These are phyloP conservation scores for Bos javanicus DNA, from an alignment of 2,113 vertebrate species.

Conservation along the genomic window DNA sequence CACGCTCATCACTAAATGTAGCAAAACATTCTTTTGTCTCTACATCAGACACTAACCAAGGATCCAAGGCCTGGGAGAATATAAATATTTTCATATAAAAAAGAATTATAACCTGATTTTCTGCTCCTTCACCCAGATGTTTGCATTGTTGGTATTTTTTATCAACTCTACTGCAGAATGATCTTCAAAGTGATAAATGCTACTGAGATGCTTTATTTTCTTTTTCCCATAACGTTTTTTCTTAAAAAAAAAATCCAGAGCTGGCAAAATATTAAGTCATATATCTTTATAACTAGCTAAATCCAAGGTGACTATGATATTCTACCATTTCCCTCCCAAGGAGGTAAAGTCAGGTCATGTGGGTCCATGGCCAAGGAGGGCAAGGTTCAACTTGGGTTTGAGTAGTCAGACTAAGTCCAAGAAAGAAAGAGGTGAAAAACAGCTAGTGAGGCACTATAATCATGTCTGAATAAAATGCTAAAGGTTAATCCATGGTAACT, in stretches of 20 bases:
- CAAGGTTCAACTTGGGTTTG: not conserved
- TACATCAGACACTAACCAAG: slow-evolving; percentile 7
- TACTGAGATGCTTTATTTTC: not conserved
- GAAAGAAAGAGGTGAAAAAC: not conserved
- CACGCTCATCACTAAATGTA: not conserved
- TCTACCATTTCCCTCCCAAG: not conserved
- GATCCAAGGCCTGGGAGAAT: not conserved
- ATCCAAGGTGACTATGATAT: not conserved
- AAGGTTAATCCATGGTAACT: not conserved
- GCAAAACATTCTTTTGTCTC: slow-evolving; percentile 47
- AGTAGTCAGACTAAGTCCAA: not conserved
- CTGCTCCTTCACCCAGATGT: slow-evolving; percentile 32
- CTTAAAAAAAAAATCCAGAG: not conserved
- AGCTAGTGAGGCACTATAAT: not conserved
- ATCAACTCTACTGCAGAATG: not conserved
- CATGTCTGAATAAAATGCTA: not conserved
- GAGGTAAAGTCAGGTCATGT: not conserved
- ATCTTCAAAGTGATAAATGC: slow-evolving; percentile 4
- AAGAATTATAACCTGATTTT: slow-evolving; percentile 44
- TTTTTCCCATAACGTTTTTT: not conserved
- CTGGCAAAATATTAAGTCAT: not conserved
- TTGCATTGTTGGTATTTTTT: slow-evolving; percentile 5
- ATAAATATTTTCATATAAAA: slow-evolving; percentile 43
- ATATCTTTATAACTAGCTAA: not conserved
- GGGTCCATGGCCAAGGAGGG: not conserved